Percentiles rank a stretch among this genome's conserved stretches.
phyloP scores from a whole-genome alignment of 2,888 invertebrate genomes.

The Zhuqinia jingwanae region DNA sequence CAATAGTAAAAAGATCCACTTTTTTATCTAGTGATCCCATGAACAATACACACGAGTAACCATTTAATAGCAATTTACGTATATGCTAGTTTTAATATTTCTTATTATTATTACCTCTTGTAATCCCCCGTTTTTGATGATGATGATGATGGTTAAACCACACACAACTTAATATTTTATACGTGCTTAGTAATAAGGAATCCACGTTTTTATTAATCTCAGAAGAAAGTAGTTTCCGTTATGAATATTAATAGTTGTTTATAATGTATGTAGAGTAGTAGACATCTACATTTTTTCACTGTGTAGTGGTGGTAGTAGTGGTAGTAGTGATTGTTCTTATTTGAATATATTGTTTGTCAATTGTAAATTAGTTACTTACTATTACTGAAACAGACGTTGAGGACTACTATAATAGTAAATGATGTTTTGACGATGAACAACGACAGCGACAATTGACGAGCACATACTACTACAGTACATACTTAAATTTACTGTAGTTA shows the following conservation, averaged over 20 bases:
- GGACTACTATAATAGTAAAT: neutral
- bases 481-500: slow-evolving; percentile 44
- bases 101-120: neutral
- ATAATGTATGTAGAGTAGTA: slow-evolving; percentile 7
- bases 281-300: slow-evolving; percentile 22
- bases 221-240: slow-evolving; percentile 66
- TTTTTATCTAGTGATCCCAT: neutral
- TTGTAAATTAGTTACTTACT: slow-evolving; percentile 50
- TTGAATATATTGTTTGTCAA: slow-evolving; percentile 67
- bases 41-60: too few species aligned
- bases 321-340: slow-evolving; percentile 42
- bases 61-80: too few species aligned
- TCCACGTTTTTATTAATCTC: slow-evolving; percentile 47
- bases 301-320: neutral
- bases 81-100: too few species aligned
- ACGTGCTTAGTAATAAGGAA: too few species aligned
- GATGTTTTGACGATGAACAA: slow-evolving; percentile 62
- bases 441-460: slow-evolving; percentile 64
- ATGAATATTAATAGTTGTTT: slow-evolving; percentile 53
- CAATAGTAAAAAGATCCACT: neutral
- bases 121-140: neutral
- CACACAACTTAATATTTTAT: too few species aligned
- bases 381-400: slow-evolving; percentile 51
- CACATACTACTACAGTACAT: too few species aligned
- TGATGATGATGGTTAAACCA: too few species aligned